A percentile compares a stretch with the other conserved stretches of the same genome.
Evolutionary conservation across 1,140 invertebrate species (phyloP).

Genomic region (Drosophila dunni): DNA sequence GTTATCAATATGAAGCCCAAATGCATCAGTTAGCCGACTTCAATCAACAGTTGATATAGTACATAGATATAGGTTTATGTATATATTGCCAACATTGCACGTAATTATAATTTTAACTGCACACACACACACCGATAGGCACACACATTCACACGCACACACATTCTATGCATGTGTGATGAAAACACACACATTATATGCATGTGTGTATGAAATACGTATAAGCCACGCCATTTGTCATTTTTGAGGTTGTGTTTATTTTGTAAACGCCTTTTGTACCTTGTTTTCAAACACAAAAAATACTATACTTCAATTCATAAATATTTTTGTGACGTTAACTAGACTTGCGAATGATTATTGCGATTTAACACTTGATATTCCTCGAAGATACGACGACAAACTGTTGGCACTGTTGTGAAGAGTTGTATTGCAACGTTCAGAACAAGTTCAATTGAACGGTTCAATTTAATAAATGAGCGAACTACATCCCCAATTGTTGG

Average conservation of each 20-base stretch:
- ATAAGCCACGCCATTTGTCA: constrained; percentile 64
- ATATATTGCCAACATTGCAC: constrained; percentile 45
- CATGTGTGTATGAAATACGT: constrained; percentile 15
- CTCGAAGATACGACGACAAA: constrained; percentile 47
- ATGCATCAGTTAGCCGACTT: not conserved
- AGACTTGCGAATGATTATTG: constrained; percentile 14
- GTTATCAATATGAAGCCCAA: constrained; percentile 13
- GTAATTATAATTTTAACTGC: constrained; percentile 47
- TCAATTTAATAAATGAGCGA: no score
- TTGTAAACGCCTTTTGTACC: constrained; percentile 9
- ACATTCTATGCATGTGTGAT: not conserved
- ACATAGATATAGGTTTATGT: constrained; percentile 15
- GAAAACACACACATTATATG: constrained; percentile 3
- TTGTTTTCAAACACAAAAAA: constrained; percentile 28
- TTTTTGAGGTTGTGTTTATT: constrained; percentile 64
- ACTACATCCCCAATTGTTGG: no score
- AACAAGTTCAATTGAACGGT: no score
- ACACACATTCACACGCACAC: constrained; percentile 5
- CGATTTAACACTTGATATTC: constrained; percentile 34
- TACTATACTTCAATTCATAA: constrained; percentile 29
- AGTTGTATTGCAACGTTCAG: no score
- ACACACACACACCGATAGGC: constrained; percentile 30
- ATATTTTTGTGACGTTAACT: constrained; percentile 21
- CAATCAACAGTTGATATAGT: not conserved
- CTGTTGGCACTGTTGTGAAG: constrained; percentile 29